phyloP scores from a whole-genome alignment of 2,888 invertebrate species.

The Callyntrura guangdongensis region DNA sequence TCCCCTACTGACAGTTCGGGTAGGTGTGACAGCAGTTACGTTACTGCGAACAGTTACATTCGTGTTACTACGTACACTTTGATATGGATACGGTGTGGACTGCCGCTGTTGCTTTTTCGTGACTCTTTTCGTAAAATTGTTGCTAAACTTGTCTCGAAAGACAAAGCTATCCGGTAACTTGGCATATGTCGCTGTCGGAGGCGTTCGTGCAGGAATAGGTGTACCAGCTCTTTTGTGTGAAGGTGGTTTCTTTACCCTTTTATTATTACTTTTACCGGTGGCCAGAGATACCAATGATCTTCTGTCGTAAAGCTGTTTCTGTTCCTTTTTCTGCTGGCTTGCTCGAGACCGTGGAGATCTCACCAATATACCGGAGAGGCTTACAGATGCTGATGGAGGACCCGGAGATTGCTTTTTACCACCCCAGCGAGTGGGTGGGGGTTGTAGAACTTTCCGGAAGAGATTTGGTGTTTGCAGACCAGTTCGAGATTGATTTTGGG shows the following conservation, averaged over 20 bases:
- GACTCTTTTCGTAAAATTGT: background rate
- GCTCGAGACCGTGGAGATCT: background rate
- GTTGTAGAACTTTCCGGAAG: conserved; percentile 34
- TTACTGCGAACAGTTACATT: background rate
- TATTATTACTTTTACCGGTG: background rate
- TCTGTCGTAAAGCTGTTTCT: background rate
- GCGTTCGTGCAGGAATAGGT: background rate
- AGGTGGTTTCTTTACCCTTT: background rate
- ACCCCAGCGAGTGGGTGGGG: conserved; percentile 58
- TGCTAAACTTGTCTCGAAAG: conserved; percentile 20
- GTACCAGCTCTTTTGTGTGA: background rate
- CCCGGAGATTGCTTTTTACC: background rate
- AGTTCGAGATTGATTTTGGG: background rate
- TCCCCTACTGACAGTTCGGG: background rate
- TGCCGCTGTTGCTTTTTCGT: background rate
- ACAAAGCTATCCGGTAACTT: background rate
- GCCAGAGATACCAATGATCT: background rate
- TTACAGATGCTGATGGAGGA: background rate
- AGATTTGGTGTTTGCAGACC: conserved; percentile 5
- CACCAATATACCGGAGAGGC: background rate
- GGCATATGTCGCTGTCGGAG: background rate
- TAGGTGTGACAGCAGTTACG: background rate
- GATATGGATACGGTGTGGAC: background rate
- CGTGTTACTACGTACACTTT: too few species aligned
- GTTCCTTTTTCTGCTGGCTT: background rate